Conservation (phyloP, 2,888 invertebrate species). For the Volucella inanis region DNA sequence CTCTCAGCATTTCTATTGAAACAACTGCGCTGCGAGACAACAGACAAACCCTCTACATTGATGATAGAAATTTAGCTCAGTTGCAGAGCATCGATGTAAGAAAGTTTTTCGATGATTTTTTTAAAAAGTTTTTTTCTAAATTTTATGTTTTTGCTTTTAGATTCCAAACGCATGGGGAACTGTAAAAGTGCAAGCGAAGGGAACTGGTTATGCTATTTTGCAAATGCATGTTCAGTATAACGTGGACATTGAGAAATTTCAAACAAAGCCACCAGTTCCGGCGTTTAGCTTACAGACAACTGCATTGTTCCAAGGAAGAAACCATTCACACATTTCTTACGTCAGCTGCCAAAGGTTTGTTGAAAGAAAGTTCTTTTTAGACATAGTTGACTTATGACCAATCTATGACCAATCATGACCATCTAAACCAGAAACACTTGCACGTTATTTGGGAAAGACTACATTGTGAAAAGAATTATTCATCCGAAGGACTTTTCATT, state of each 20-base stretch:
- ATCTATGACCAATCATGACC: too few relatives aligned
- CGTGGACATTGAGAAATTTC: constrained; percentile 90
- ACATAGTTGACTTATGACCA: neutral
- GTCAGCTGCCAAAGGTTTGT: constrained; percentile 91
- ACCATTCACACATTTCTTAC: constrained; percentile 94
- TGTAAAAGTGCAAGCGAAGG: constrained; percentile 93
- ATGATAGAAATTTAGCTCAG: constrained; percentile 88
- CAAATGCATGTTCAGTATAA: constrained; percentile 95
- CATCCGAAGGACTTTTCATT: too few relatives aligned
- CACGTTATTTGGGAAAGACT: too few relatives aligned
- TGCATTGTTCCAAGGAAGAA: constrained; percentile 90
- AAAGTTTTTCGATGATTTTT: neutral
- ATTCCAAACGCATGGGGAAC: constrained; percentile 96
- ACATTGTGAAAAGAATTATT: too few relatives aligned
- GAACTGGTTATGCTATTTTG: constrained; percentile 94
- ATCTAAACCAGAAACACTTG: too few relatives aligned
- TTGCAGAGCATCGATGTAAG: constrained; percentile 89
- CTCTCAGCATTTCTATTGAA: constrained; percentile 89
- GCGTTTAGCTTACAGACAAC: constrained; percentile 89
- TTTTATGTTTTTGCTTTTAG: constrained; percentile 81
- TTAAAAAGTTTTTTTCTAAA: neutral
- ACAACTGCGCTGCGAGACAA: constrained; percentile 89
- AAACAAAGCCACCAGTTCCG: constrained; percentile 90
- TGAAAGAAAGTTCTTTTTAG: neutral
- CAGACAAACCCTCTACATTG: constrained; percentile 86